Conservation (phyloP, 2,888 invertebrate genomes). For the Dilophus febrilis region DNA sequence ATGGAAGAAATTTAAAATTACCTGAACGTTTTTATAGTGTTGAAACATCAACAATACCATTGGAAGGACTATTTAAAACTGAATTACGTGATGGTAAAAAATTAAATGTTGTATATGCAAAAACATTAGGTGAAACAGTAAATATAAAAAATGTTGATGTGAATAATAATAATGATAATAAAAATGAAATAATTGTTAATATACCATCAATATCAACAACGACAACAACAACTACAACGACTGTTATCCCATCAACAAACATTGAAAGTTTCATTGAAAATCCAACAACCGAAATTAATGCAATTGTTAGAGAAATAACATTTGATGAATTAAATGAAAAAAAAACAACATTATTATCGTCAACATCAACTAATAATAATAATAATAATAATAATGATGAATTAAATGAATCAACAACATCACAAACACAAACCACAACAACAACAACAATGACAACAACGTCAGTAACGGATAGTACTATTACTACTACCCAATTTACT, state of each 20-base stretch:
- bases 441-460: background rate
- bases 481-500: background rate
- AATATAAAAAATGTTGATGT: too few species aligned
- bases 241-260: conserved; percentile 11
- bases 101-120: conserved; percentile 30
- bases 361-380: conserved; percentile 13
- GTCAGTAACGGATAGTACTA: background rate
- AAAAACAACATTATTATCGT: conserved; percentile 13
- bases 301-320: too few species aligned
- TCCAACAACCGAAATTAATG: conserved; percentile 23
- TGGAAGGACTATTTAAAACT: conserved; percentile 48
- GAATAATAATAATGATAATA: conserved; percentile 11
- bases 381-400: too few species aligned
- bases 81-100: conserved; percentile 4
- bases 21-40: conserved; percentile 25
- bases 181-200: conserved; percentile 27
- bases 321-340: conserved; percentile 12
- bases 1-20: conserved; percentile 12
- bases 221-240: conserved; percentile 7
- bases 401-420: too few species aligned
- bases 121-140: conserved; percentile 24
- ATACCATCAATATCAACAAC: too few species aligned
- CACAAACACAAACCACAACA: conserved; percentile 15
- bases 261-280: conserved; percentile 27
- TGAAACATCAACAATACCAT: conserved; percentile 47